phyloP scores from a whole-genome alignment of 1,140 invertebrate genomes.

The Spodoptera frugiperda region DNA sequence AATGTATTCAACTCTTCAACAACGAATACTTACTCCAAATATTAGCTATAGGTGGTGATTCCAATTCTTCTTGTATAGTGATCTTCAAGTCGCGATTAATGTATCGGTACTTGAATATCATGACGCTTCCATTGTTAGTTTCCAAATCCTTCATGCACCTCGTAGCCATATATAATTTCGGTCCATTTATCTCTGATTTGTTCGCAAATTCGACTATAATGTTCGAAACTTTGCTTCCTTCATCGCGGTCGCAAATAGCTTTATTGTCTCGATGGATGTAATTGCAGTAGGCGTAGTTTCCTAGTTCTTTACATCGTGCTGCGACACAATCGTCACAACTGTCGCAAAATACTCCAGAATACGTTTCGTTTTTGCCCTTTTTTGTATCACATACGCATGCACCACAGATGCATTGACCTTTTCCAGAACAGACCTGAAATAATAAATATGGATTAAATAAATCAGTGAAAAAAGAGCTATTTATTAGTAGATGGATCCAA shows the following conservation, averaged over 20 bases:
- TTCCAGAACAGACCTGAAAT: constrained; percentile 87
- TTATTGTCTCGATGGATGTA: constrained; percentile 85
- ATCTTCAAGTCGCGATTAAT: constrained; percentile 52
- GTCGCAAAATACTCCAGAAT: constrained; percentile 90
- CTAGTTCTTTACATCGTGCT: constrained; percentile 90
- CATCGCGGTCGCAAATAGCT: constrained; percentile 84
- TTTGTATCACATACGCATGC: constrained; percentile 87
- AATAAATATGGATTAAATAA: neutral
- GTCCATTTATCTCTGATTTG: constrained; percentile 62
- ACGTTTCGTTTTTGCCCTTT: constrained; percentile 77
- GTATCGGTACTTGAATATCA: constrained; percentile 69
- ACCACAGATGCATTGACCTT: constrained; percentile 89
- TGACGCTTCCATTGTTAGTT: constrained; percentile 52
- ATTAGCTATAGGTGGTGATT: constrained; percentile 58
- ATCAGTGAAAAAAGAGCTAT: neutral
- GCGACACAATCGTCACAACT: constrained; percentile 85
- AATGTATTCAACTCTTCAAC: too few species aligned
- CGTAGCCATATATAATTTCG: constrained; percentile 56
- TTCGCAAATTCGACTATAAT: constrained; percentile 69
- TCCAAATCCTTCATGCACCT: constrained; percentile 65
- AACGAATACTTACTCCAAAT: constrained; percentile 66
- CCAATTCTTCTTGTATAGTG: constrained; percentile 70
- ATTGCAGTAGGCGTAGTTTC: constrained; percentile 90
- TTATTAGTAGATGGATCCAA: neutral
- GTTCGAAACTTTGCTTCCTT: constrained; percentile 80